Conservation (phyloP, 1,140 invertebrate species). For the Macrobrachium rosenbergii region DNA sequence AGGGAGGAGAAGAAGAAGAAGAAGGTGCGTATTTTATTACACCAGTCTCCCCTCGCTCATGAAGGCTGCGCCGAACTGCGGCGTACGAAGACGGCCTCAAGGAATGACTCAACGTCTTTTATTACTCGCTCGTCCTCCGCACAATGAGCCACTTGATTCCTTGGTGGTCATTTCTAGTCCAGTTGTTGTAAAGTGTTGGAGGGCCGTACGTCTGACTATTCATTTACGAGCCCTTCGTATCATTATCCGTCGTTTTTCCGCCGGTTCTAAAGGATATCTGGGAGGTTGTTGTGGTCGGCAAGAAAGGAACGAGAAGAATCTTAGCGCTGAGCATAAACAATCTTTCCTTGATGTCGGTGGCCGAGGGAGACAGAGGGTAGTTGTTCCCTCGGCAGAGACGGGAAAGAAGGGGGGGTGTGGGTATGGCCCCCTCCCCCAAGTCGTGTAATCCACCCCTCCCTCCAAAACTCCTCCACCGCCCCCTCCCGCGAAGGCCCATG, state of each 20-base stretch:
- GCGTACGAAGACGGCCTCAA: neutral
- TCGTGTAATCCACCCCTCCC: neutral
- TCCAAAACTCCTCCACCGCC: neutral
- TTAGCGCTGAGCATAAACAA: neutral
- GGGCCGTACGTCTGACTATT: no score
- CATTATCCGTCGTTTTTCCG: no score
- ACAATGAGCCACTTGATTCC: neutral
- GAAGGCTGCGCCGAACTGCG: slow-evolving; percentile 3
- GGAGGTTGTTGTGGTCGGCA: no score
- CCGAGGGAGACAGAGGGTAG: slow-evolving; percentile 28
- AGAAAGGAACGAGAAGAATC: neutral
- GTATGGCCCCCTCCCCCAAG: neutral
- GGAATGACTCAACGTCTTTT: neutral
- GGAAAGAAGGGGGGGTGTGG: neutral
- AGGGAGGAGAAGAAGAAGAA: neutral
- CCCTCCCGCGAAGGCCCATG: neutral
- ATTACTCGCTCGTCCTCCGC: neutral
- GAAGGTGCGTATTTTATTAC: slow-evolving; percentile 42
- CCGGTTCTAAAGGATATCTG: no score
- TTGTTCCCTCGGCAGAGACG: slow-evolving; percentile 12
- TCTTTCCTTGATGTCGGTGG: slow-evolving; percentile 7
- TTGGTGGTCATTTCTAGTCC: no score
- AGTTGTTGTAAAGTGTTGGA: no score
- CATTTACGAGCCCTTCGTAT: no score
- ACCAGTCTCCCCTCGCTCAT: slow-evolving; percentile 49